Percentiles rank a stretch among this genome's conserved stretches.
phyloP scores from a whole-genome alignment of 37 sponge, comb jelly and placozoan species.

The Haliclona indistincta region DNA sequence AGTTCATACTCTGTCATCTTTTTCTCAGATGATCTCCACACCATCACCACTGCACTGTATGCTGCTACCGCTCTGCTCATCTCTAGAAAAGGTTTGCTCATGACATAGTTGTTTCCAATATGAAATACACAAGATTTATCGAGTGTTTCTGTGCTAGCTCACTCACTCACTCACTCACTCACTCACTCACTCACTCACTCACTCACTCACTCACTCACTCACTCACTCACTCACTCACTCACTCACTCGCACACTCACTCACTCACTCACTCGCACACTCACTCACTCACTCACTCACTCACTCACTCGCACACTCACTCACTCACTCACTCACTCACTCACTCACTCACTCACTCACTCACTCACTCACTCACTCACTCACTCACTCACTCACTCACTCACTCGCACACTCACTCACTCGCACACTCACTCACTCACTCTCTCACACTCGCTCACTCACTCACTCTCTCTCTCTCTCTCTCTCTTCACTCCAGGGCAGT shows the following conservation, averaged over 20 bases:
- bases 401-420: no score
- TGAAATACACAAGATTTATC: no score
- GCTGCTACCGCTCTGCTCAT: slow-evolving; percentile 54
- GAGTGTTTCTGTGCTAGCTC: not conserved
- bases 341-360: not conserved
- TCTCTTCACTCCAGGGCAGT: not conserved
- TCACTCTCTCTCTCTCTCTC: slow-evolving; percentile 1
- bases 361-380: not conserved
- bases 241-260: not conserved
- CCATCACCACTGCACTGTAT: slow-evolving; percentile 35
- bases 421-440: slow-evolving; percentile 1
- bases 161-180: not conserved
- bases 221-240: not conserved
- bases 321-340: not conserved
- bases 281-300: not conserved
- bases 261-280: not conserved
- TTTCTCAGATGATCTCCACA: not conserved
- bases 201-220: not conserved
- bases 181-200: not conserved
- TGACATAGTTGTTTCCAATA: not conserved
- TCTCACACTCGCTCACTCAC: not conserved
- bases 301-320: no score
- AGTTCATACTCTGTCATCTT: not conserved
- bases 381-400: not conserved
- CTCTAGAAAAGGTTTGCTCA: slow-evolving; percentile 22